Evolutionary conservation across 2,888 invertebrate genomes (phyloP).

Genomic region (Sarcophaga rosellei): DNA sequence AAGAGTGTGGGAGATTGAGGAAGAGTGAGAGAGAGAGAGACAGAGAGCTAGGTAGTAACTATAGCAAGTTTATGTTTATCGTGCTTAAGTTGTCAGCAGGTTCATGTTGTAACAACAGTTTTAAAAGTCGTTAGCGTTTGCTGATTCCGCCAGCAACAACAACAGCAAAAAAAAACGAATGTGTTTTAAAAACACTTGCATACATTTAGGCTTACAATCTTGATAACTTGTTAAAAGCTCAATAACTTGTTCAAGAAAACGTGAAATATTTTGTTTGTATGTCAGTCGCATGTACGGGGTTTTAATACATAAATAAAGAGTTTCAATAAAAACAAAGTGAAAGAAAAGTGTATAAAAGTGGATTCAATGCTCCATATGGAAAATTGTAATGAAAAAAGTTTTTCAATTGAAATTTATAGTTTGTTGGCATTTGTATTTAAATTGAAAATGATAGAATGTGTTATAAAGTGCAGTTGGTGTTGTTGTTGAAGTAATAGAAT

Average conservation of each 20-base stretch:
- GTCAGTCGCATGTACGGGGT: not conserved
- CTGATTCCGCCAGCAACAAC: not conserved
- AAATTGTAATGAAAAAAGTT: constrained; percentile 55
- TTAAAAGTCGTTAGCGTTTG: constrained; percentile 58
- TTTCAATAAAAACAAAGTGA: constrained; percentile 12
- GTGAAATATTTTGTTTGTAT: constrained; percentile 35
- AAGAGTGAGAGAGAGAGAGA: too few relatives aligned
- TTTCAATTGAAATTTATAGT: constrained; percentile 59
- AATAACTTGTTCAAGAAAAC: constrained; percentile 63
- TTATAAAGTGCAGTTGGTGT: too few relatives aligned
- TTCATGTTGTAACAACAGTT: constrained; percentile 60
- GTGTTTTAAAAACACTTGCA: constrained; percentile 56
- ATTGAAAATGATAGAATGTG: too few relatives aligned
- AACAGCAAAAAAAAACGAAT: constrained; percentile 39
- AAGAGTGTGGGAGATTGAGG: too few relatives aligned
- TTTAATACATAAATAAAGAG: not conserved
- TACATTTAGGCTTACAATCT: constrained; percentile 68
- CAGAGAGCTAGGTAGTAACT: not conserved
- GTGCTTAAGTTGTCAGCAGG: constrained; percentile 66
- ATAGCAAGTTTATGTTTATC: constrained; percentile 60
- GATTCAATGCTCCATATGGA: not conserved
- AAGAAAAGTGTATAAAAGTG: not conserved
- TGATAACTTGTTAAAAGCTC: constrained; percentile 67
- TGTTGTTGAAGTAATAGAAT: too few relatives aligned
- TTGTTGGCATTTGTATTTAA: constrained; percentile 10